Base-by-base conservation (phyloP, 2,797 vertebrate genomes). In the Falco biarmicus region DNA sequence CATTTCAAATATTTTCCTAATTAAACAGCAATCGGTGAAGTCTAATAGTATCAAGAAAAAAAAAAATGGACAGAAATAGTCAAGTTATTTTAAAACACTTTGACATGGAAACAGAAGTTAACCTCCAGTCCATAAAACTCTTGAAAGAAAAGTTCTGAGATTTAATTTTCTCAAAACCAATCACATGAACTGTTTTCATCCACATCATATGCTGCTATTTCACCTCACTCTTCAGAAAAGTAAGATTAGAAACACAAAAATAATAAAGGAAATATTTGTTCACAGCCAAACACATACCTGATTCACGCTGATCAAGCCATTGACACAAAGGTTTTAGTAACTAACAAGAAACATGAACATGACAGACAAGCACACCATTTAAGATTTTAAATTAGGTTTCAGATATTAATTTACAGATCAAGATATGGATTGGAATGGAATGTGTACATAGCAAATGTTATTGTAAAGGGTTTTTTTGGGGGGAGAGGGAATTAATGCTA, bases 391-490 rank as follows among this genome's bases (percentile, higher is more conserved):
- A 68, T 11, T 8, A 61, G 66, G 16, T 3, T 22, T 71, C 4
- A 9, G 11, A n/a, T 54, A 54, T 5, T 25, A 28, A 39, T 64
- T 63, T 74, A 45, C 7, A 92, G 78, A 68, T 53, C 28, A 68
- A 76, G 80, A 50, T 14, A 28, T 24, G 22, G 25, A 8, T 4
- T 71, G 26, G 17, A 28, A 34, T 56, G 48, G 28, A 83, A 26
- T 2, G 1, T 24, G 3, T 20, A 32, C 4, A 8, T 4, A 53
- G 21, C 1, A 70, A 56, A 48, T 26, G 1, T 9, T 64, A 59
- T n/a, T 37, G 10, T 45, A 28, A 64, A 80, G 9, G 5, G 0
- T 0, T 14, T 63, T 70, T 73, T 56, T 8, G 1, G 22, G 20
- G 5, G 7, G 37, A 43, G 2, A 1, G 3, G 9, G 6, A 61